Conservation (phyloP, 2,113 vertebrate species). For the Saimiri boliviensis region DNA sequence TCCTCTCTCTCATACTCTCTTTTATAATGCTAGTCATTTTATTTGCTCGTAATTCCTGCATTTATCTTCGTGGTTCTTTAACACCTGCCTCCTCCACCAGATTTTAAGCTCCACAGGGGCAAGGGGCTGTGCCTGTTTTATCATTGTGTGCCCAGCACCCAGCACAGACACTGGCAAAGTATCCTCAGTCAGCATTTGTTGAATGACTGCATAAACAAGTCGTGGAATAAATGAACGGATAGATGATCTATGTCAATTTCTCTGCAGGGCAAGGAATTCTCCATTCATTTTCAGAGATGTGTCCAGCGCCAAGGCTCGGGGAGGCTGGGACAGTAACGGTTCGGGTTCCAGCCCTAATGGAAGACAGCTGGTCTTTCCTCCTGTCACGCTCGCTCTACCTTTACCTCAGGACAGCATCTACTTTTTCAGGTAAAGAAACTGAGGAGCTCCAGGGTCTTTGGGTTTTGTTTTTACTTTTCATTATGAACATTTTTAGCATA, state of each 20-base stretch:
- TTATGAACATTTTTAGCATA: not conserved
- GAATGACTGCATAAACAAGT: not conserved
- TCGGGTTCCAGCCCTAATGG: not conserved
- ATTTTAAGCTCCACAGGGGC: not conserved
- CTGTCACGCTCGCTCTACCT: not conserved
- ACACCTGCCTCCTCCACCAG: not conserved
- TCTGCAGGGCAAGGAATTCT: not conserved
- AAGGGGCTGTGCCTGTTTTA: too few species aligned
- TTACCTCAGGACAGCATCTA: not conserved
- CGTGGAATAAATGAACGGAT: not conserved
- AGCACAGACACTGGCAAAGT: not conserved
- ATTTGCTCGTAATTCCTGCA: not conserved
- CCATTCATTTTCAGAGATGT: too few species aligned
- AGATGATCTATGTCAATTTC: not conserved
- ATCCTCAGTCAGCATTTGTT: not conserved
- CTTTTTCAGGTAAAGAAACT: not conserved
- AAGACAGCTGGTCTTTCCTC: not conserved
- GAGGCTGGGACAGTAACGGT: fast-evolving
- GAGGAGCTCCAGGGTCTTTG: not conserved
- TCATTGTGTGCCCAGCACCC: not conserved
- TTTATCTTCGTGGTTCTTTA: not conserved
- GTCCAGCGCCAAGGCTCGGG: fast-evolving
- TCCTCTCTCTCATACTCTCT: not conserved
- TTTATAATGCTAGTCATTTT: not conserved
- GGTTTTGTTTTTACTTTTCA: not conserved